Evolutionary conservation across 2,888 invertebrate species (phyloP), one percentile per base, ranked within the genome.

Genomic region (Nematopogon swammerdamellus): DNA sequence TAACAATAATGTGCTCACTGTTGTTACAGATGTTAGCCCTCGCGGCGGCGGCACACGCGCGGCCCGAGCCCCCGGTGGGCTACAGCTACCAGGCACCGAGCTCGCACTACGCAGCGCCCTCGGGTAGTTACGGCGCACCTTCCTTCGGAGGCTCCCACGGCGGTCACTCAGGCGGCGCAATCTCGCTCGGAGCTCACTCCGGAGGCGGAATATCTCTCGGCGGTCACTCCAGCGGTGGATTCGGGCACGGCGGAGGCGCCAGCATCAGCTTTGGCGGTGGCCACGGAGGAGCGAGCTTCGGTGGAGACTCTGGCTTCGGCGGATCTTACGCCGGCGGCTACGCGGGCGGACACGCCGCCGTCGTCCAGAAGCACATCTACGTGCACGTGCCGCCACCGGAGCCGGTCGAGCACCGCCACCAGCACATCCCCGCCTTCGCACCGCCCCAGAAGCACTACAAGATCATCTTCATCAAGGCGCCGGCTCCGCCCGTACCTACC

Each of bases 381-480:
- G 92, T 93, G 4, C 93, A 92, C 68, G 92, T 93, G 14, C 92
- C 93, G 48, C 92, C 92, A 63, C 91, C 89, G 82, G 92, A 92
- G 71, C 91, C 87, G n/a, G 86, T 87, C 60, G 86, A 87, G 62
- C 81, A 85, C 62, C 82, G 85, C 59, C 82, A 84, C 49, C 81
- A 82, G 55, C 85, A 87, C 60, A 85, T 90, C 58, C 72, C 76
- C 4, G 81, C 82, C 17, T 79, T 86, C 1, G 86, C 87, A 47
- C 87, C 89, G 56, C 83, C 92, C 46, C 92, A 92, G 72, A 92
- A 92, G 63, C 92, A 92, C 72, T 92, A 93, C 85, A 93, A 93
- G 68, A 93, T 93, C 69, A 92, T 93, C 77, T 93, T 93, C 85
- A 93, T 93, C 75, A 93, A 93, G 82, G 92, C 92, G 50, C 92